Conservation (phyloP, 1,140 invertebrate species). For the Homalodisca vitripennis region DNA sequence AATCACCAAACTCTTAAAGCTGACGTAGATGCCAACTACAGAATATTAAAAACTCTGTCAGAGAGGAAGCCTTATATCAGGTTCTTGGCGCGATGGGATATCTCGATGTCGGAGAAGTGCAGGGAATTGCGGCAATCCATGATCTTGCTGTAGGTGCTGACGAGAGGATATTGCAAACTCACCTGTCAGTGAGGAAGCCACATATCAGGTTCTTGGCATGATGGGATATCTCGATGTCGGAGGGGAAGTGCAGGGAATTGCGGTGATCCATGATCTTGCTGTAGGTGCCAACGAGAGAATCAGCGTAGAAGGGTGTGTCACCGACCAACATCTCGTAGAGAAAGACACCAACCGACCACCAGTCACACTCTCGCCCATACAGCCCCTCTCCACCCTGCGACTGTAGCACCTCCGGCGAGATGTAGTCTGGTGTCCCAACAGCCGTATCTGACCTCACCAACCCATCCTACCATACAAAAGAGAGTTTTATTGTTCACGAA, state of each 20-base stretch:
- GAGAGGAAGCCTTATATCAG: conserved; percentile 93
- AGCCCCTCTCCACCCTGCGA: conserved; percentile 96
- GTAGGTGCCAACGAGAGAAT: conserved; percentile 97
- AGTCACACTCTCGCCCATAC: conserved; percentile 96
- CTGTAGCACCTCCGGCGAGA: conserved; percentile 97
- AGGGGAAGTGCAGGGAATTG: conserved; percentile 92
- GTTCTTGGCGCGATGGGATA: conserved; percentile 87
- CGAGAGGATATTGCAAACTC: too few species aligned
- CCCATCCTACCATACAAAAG: conserved; percentile 65
- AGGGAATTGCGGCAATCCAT: conserved; percentile 98
- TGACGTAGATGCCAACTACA: too few species aligned
- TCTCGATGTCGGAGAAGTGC: conserved; percentile 90
- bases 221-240: conserved; percentile 89
- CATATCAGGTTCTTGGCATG: conserved; percentile 92
- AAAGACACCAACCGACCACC: conserved; percentile 99
- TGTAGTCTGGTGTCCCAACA: conserved; percentile 99
- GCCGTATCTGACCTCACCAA: conserved; percentile 95
- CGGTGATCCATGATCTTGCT: conserved; percentile 99
- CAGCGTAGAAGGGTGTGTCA: conserved; percentile 99
- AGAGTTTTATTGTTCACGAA: neutral
- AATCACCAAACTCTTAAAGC: neutral
- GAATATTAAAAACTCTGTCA: too few species aligned
- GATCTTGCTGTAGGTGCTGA: conserved; percentile 98
- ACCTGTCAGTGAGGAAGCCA: conserved; percentile 88
- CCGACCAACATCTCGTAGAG: conserved; percentile 98